Evolutionary conservation across 2,113 vertebrate genomes (phyloP).

Genomic region (Pithys albifrons): DNA sequence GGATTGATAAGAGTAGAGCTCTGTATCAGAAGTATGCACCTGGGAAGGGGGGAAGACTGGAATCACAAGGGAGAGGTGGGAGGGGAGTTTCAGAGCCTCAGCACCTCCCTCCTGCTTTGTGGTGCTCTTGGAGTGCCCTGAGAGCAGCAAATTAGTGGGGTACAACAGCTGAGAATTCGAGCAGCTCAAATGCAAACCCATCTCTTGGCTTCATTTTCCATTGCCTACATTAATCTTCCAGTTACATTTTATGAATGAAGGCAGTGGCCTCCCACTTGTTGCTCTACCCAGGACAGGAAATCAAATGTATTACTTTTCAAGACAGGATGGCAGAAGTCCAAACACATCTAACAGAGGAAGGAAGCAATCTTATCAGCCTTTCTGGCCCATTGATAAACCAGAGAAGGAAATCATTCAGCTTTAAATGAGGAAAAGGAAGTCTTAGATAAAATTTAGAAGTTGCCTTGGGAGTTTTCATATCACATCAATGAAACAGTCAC

Average conservation of each 20-base stretch:
- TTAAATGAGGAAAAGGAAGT: constrained; percentile 75
- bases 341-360: constrained; percentile 68
- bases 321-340: constrained; percentile 70
- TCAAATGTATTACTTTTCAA: constrained; percentile 65
- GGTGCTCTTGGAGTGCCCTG: background rate
- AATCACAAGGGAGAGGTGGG: background rate
- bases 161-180: background rate
- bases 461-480: constrained; percentile 61
- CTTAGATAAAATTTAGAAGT: constrained; percentile 70
- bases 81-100: background rate
- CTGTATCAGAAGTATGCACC: background rate
- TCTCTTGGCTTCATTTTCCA: background rate
- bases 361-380: constrained; percentile 77
- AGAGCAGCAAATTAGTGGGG: background rate
- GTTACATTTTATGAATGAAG: constrained; percentile 28
- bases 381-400: constrained; percentile 70
- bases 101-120: background rate
- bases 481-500: constrained; percentile 53
- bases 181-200: background rate
- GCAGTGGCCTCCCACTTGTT: constrained; percentile 7
- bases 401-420: constrained; percentile 76
- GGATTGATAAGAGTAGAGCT: background rate
- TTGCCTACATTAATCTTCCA: background rate
- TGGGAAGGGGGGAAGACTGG: background rate
- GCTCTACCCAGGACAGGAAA: constrained; percentile 56